phyloP scores from a whole-genome alignment of 53 echinoderm and acorn worm genomes.

The Glandiceps talaboti region DNA sequence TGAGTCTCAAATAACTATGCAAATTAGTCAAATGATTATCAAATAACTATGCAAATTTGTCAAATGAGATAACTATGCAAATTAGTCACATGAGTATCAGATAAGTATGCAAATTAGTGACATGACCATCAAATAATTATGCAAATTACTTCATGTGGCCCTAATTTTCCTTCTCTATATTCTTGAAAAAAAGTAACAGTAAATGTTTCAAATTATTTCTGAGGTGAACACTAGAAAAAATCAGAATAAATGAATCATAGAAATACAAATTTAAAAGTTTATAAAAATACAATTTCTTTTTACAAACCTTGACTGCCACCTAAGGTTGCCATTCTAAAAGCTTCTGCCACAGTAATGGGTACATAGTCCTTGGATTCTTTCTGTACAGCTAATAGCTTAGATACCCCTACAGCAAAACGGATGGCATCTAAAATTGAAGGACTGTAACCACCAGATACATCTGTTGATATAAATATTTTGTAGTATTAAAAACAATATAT shows the following conservation, averaged over 20 bases:
- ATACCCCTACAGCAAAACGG: constrained; percentile 37
- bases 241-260: neutral
- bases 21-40: too few species aligned
- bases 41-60: too few species aligned
- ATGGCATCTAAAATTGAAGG: constrained; percentile 50
- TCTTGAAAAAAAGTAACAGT: too few species aligned
- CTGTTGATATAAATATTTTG: constrained; percentile 16
- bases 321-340: constrained; percentile 62
- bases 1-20: neutral
- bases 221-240: too few species aligned
- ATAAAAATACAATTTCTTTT: neutral
- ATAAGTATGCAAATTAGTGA: too few species aligned
- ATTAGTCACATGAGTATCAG: too few species aligned
- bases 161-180: too few species aligned
- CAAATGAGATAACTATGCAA: too few species aligned
- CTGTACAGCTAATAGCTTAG: constrained; percentile 22
- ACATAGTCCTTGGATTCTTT: constrained; percentile 10
- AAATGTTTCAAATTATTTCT: too few species aligned
- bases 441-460: constrained; percentile 70
- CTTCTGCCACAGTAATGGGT: constrained; percentile 26
- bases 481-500: too few species aligned
- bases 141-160: too few species aligned
- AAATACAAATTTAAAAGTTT: neutral
- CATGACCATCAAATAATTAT: too few species aligned
- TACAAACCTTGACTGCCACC: constrained; percentile 72